Evolutionary conservation across 2,113 vertebrate species (phyloP).

Genomic region (Ailuropoda melanoleuca): DNA sequence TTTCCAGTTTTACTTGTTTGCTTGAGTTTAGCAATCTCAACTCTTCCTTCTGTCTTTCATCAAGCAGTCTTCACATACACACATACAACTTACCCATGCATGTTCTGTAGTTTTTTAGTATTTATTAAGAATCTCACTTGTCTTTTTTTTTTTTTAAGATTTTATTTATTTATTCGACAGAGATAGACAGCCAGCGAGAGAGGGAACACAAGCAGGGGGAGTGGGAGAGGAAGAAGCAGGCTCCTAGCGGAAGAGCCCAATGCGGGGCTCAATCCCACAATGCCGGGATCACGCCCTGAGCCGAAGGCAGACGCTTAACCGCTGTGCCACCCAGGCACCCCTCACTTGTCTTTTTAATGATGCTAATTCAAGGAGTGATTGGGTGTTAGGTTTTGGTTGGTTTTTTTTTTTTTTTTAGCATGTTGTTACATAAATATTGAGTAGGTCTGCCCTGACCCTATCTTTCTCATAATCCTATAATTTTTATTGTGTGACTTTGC

Average conservation of each 20-base stretch:
- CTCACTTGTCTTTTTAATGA: background rate
- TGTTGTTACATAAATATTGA: background rate
- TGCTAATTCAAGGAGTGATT: background rate
- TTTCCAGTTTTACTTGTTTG: background rate
- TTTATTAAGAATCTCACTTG: background rate
- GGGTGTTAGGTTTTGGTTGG: too few relatives aligned
- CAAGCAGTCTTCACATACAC: background rate
- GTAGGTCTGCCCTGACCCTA: background rate
- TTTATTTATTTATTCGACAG: too few relatives aligned
- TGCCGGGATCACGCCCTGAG: too few relatives aligned
- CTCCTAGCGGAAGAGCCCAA: too few relatives aligned
- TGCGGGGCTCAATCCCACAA: too few relatives aligned
- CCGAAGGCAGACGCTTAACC: too few relatives aligned
- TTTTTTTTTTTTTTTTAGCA: background rate
- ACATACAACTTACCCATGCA: background rate
- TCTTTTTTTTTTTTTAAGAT: too few relatives aligned
- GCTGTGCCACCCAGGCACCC: too few relatives aligned
- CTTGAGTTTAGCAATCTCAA: background rate
- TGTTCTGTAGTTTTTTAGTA: background rate
- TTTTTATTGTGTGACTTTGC: background rate
- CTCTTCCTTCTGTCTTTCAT: background rate
- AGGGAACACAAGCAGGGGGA: too few relatives aligned
- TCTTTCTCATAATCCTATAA: background rate
- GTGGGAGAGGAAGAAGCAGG: too few relatives aligned
- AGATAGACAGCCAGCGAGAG: too few relatives aligned